phyloP scores from a whole-genome alignment of 2,888 invertebrate species.

The Geophilus truncorum region DNA sequence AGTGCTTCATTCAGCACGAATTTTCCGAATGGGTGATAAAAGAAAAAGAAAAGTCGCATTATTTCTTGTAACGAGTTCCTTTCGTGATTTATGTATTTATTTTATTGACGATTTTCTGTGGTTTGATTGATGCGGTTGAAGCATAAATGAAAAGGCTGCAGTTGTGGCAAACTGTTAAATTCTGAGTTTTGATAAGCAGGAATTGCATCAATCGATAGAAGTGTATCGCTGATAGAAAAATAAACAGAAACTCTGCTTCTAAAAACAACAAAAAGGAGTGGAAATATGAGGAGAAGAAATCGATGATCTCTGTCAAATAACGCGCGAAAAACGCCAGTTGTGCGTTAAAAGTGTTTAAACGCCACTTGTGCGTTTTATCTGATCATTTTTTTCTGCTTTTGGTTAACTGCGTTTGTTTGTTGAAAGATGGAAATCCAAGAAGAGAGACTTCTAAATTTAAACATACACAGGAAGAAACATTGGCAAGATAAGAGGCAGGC shows the following conservation, averaged over 20 bases:
- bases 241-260: neutral
- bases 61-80: neutral
- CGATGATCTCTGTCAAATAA: too few relatives aligned
- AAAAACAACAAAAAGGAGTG: too few relatives aligned
- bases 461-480: slow-evolving; percentile 25
- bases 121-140: slow-evolving; percentile 15
- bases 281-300: too few relatives aligned
- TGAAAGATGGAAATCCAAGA: neutral
- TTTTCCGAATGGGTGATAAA: neutral
- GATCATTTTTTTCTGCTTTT: neutral
- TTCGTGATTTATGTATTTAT: neutral
- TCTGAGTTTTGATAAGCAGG: neutral
- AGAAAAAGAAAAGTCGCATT: neutral
- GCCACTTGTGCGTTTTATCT: neutral
- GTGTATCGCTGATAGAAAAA: neutral
- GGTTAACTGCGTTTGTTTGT: neutral
- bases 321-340: too few relatives aligned
- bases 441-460: neutral
- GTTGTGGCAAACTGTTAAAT: neutral
- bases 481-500: neutral
- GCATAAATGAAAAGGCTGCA: neutral
- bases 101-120: neutral
- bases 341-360: too few relatives aligned
- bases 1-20: slow-evolving; percentile 16
- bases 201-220: neutral